A percentile compares a stretch with the other conserved stretches of the same genome.
phyloP scores from a whole-genome alignment of 92 coral and sea anemone species.

The Siderastrea siderea region DNA sequence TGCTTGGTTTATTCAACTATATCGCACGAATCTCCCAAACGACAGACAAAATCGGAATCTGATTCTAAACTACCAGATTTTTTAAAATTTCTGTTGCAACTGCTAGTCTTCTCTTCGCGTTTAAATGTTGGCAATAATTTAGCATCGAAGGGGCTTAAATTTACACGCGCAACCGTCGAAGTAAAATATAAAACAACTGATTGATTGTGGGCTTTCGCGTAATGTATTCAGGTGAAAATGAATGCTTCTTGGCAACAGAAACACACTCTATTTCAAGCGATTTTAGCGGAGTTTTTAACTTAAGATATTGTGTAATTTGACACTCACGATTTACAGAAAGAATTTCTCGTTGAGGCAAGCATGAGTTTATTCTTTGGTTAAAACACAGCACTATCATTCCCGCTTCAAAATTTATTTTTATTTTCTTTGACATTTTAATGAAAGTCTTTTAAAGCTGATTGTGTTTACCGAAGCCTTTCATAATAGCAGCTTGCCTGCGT shows the following conservation, averaged over 20 bases:
- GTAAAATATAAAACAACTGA: not conserved
- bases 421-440: slow-evolving; percentile 17
- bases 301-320: not conserved
- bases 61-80: not conserved
- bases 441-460: not conserved
- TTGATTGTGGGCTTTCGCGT: not conserved
- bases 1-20: not conserved
- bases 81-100: not conserved
- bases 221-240: not conserved
- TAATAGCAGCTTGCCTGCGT: not conserved
- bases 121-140: not conserved
- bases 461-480: not conserved
- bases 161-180: no score
- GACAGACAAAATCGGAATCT: not conserved
- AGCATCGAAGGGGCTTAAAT: not conserved
- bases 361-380: not conserved
- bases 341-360: not conserved
- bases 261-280: not conserved
- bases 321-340: no score
- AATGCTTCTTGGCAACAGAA: slow-evolving; percentile 1
- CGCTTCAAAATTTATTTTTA: not conserved
- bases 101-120: not conserved
- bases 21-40: not conserved
- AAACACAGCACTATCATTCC: not conserved
- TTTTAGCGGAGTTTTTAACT: not conserved